Evolutionary conservation across 2,888 invertebrate species (phyloP), one percentile per base, ranked within the genome.

Genomic region (Physocephala rufipes): DNA sequence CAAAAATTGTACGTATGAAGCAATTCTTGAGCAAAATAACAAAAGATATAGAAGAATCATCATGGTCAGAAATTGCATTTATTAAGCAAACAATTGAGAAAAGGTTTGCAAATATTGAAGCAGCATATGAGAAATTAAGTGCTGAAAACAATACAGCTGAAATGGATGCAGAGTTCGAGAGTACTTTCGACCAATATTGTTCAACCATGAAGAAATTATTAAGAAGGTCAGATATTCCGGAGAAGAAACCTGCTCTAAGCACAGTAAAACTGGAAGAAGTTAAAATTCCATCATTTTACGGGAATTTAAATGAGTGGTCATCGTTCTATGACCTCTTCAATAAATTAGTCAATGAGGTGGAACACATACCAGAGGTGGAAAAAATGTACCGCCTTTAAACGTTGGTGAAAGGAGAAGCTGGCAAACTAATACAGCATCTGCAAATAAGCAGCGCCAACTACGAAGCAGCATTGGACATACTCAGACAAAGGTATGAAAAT

Each of bases 221-320:
- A 19, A 16, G 61, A 16, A 16, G 36, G 19, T 36, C 36, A 13
- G 30, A 61, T 28, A 36, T n/a, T 1, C 61, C 61, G 9, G 61
- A 61, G 36, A 61, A 9, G n/a, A 30, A 30, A 55, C 9, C 19
- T 0, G 16, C 16, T 9, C 1, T 2, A 30, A 36, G 61, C 21
- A 55, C 53, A 19, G n/a, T 61, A n/a, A 61, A n/a, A 61, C 36
- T 61, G 36, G 61, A 61, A 21, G 61, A 61, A 9, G n/a, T 61
- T 16, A 61, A 61, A n/a, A 61, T 61, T 15, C 61, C 61, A 16
- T 19, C 61, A n/a, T 61, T 61, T 61, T 61, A 61, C 21, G 61
- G 61, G n/a, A 36, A 61, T 7, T 12, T 61, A 1, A 30, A 61
- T 15, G 53, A 55, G 21, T 55, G 61, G 36, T 61, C 61, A 61